These are phyloP conservation scores for Germaria angustata DNA, from an alignment of 2,888 invertebrate species.

Conservation along the genomic window DNA sequence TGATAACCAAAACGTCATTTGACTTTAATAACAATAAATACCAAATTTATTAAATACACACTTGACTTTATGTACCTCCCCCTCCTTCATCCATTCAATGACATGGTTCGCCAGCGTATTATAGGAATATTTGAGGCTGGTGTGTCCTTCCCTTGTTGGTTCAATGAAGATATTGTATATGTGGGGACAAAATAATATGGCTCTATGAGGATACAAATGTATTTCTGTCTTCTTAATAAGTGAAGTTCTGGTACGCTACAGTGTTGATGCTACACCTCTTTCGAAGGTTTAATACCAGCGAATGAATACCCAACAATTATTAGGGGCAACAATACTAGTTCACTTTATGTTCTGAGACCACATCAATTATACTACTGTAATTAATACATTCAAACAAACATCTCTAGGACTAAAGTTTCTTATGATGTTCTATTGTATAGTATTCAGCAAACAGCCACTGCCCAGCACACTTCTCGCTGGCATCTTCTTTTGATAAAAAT, in stretches of 20 bases:
- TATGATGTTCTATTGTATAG: too few relatives aligned
- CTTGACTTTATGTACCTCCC: constrained; percentile 45
- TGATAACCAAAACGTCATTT: constrained; percentile 72
- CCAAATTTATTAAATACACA: constrained; percentile 76
- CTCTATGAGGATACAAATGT: neutral
- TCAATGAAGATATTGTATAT: neutral
- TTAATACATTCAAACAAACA: too few relatives aligned
- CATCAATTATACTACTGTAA: too few relatives aligned
- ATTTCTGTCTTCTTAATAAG: neutral
- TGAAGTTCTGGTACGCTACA: neutral
- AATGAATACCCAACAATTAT: too few relatives aligned
- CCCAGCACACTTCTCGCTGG: neutral
- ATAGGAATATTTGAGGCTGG: neutral
- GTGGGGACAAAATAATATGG: constrained; percentile 12
- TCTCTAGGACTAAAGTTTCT: too few relatives aligned
- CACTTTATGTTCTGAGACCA: too few relatives aligned
- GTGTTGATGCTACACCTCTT: too few relatives aligned
- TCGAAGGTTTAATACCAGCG: too few relatives aligned
- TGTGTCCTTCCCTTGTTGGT: neutral
- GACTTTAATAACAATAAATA: constrained; percentile 75
- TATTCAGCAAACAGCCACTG: too few relatives aligned
- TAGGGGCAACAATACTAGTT: too few relatives aligned
- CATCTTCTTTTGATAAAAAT: neutral
- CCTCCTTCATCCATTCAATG: constrained; percentile 5
- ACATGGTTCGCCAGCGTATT: neutral